These are phyloP conservation scores for Poicephalus gulielmi DNA, from an alignment of 2,113 vertebrate species.

Conservation along the genomic window DNA sequence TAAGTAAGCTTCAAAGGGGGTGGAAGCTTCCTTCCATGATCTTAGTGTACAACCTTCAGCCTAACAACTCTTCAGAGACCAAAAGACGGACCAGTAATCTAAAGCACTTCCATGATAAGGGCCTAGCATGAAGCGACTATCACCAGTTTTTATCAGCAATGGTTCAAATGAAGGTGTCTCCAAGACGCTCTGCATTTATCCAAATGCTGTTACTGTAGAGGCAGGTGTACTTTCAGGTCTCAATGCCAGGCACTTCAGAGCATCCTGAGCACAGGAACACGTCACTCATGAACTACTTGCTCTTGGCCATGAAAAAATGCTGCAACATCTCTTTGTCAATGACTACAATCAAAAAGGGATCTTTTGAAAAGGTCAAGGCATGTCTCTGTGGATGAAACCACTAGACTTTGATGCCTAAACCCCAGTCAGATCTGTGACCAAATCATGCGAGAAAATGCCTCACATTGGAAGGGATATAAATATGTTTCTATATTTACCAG, in stretches of 20 bases:
- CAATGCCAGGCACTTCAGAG: neutral
- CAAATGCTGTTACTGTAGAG: neutral
- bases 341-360: neutral
- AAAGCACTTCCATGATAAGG: neutral
- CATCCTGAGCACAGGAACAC: neutral
- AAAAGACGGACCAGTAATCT: neutral
- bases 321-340: neutral
- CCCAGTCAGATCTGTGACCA: neutral
- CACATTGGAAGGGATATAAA: neutral
- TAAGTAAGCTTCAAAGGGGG: neutral
- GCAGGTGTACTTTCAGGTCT: neutral
- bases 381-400: neutral
- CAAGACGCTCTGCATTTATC: neutral
- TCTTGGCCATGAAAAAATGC: neutral
- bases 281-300: neutral
- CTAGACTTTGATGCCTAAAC: neutral
- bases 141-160: neutral
- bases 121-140: accelerated
- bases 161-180: neutral
- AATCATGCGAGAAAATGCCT: neutral
- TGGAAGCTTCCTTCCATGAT: neutral
- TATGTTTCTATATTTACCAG: neutral
- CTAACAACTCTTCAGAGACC: neutral
- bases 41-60: neutral
- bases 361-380: neutral